Base-by-base conservation (phyloP, 2,888 invertebrate species). In the Metopia argyrocephala region DNA sequence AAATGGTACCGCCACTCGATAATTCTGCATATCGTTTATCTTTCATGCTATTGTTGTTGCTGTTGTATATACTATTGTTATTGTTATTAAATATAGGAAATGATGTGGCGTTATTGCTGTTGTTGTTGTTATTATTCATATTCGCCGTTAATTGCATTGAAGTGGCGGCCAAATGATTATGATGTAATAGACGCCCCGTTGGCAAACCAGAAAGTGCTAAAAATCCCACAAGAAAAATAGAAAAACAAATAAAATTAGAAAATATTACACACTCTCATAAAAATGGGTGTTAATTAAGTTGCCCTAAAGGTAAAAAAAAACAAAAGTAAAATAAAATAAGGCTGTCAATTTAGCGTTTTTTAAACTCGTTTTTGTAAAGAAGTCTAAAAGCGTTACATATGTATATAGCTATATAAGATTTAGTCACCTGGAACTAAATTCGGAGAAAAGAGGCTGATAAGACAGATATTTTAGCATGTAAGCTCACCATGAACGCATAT, bases 121-220 rank as follows among this genome's bases (percentile, higher is more conserved):
- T 78, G 38, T 75, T 75, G 45, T 64, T 70, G 27, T 74, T 70
- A 31, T 68, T 80, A 57, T 85, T 87, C 81, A 90, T 85, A 82
- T 87, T 89, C 73, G 88, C 86, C 38, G 90, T 86, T 76, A 90
- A 82, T 81, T 90, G 90, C 87, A 90, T 89, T 31, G 90, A 87
- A 27, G 88, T 88, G 73, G 88, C 85, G 69, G 88, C 85, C 75
- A 90, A 87, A 78, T 90, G 90, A 74, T 87, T 89, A 83, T 90
- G 91, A 84, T 91, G 91, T 78, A 91, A 84, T 62, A 91, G 85
- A 78, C 90, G 89, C 75, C 88, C 89, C 76, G 90, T 84, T 9
- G 90, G 90, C 84, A 91, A 76, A 31, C 86, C 86, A 59, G 88
- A 85, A 79, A 90, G 75, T 38, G 89, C 89, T 89, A 66, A 56